Evolutionary conservation across 2,113 vertebrate species (phyloP), one percentile per base, ranked within the genome.

Genomic region (Ammodytes dubius): DNA sequence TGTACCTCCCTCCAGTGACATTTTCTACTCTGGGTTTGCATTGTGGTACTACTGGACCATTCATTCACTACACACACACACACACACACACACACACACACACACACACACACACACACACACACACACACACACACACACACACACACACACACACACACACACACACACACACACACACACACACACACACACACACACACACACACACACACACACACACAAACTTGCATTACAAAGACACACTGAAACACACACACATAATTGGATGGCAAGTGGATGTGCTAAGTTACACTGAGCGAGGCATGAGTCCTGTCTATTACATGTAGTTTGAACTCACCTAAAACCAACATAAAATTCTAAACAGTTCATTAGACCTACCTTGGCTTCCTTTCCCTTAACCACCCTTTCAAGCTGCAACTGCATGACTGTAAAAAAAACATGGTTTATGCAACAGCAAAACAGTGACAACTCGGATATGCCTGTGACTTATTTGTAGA

Each of bases 1-100:
- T 87, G 80, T 83, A 65, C 63, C 39, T 60, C 40, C 57, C n/a
- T n/a, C 14, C 56, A 76, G 78, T 82, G 71, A 59, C 53, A 60
- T 50, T 69, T 79, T 70, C 15, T 70, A 60, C 70, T 79, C 35
- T n/a, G 4, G 35, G 67, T 87, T 82, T 73, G n/a, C 65, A 72
- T 75, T 71, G 70, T 70, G 54, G 52, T 70, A 60, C 42, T 74
- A 60, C 49, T 57, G 64, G 46, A 65, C 64, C 49, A 49, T 49
- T n/a, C n/a, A n/a, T n/a, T n/a, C n/a, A n/a, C n/a, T n/a, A n/a
- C n/a, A n/a, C n/a, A n/a, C n/a, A n/a, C n/a, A n/a, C n/a, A n/a
- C n/a, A n/a, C n/a, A n/a, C n/a, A n/a, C n/a, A n/a, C n/a, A n/a
- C n/a, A n/a, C n/a, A n/a, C n/a, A n/a, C n/a, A n/a, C n/a, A n/a